Evolutionary conservation across 2,888 invertebrate genomes (phyloP).

Genomic region (Tipula helvola): DNA sequence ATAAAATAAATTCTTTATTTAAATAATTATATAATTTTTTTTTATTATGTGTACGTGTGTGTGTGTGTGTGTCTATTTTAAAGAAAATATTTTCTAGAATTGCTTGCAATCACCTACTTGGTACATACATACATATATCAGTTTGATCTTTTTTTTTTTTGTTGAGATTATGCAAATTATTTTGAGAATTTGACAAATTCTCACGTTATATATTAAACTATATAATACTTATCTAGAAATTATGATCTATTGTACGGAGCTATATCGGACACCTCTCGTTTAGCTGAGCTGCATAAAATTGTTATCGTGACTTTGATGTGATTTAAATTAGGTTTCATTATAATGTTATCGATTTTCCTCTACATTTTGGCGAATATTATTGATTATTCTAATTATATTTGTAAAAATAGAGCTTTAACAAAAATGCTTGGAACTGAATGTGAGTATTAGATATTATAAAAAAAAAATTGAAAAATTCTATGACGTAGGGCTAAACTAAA

Average conservation of each 20-base stretch:
- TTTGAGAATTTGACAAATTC: not conserved
- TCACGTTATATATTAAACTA: not conserved
- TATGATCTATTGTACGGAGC: not conserved
- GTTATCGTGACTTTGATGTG: not conserved
- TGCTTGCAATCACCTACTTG: not conserved
- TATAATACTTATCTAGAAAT: not conserved
- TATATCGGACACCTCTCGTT: not conserved
- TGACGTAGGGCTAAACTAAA: not conserved
- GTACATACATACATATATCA: not conserved
- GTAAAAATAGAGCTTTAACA: not conserved
- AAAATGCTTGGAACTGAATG: not conserved
- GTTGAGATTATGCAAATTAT: not conserved
- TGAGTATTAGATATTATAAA: not conserved
- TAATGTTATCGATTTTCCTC: not conserved
- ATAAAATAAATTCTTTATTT: not conserved
- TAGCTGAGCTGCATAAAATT: not conserved
- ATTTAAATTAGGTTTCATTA: not conserved
- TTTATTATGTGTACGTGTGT: not conserved
- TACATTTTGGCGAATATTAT: not conserved
- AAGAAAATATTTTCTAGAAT: not conserved
- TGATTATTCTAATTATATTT: not conserved
- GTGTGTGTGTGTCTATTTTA: not conserved
- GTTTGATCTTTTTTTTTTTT: not conserved
- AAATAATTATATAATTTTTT: not conserved
- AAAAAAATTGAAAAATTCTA: not conserved